Evolutionary conservation across 2,797 vertebrate species (phyloP).

Genomic region (Syngnathus rostellatus): DNA sequence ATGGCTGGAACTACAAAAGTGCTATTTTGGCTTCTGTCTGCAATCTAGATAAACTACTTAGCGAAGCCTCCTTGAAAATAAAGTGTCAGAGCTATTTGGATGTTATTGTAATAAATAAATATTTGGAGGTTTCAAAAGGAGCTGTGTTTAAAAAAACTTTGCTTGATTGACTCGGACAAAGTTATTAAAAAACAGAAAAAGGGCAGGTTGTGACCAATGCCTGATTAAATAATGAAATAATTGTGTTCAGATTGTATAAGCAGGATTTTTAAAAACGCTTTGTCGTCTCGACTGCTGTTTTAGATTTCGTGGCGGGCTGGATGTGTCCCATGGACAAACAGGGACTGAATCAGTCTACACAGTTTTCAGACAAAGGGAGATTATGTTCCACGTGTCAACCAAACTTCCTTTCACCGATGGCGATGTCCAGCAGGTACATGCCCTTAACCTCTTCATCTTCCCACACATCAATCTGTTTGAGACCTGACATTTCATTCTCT

Average conservation of each 20-base stretch:
- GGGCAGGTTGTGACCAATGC: background rate
- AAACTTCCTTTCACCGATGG: constrained; percentile 97
- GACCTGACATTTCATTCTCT: background rate
- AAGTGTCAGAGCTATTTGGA: background rate
- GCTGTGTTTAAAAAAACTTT: background rate
- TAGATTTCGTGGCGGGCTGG: constrained; percentile 94
- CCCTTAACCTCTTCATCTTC: background rate
- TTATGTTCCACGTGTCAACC: constrained; percentile 98
- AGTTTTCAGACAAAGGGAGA: constrained; percentile 87
- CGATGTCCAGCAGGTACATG: constrained; percentile 87
- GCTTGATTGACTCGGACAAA: background rate
- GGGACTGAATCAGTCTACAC: constrained; percentile 91
- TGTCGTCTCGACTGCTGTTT: constrained; percentile 12
- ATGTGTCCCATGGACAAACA: constrained; percentile 92
- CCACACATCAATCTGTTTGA: background rate
- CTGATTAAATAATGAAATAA: background rate
- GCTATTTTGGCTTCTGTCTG: constrained; percentile 21
- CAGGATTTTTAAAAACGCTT: background rate
- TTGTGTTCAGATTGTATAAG: background rate
- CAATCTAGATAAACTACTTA: constrained; percentile 16
- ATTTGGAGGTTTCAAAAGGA: background rate
- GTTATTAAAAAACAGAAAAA: background rate
- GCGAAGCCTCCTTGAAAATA: background rate
- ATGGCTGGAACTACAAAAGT: background rate
- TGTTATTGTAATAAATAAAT: background rate